Conservation (phyloP, 2,797 vertebrate genomes). For the Hydrocynus forskahlii region DNA sequence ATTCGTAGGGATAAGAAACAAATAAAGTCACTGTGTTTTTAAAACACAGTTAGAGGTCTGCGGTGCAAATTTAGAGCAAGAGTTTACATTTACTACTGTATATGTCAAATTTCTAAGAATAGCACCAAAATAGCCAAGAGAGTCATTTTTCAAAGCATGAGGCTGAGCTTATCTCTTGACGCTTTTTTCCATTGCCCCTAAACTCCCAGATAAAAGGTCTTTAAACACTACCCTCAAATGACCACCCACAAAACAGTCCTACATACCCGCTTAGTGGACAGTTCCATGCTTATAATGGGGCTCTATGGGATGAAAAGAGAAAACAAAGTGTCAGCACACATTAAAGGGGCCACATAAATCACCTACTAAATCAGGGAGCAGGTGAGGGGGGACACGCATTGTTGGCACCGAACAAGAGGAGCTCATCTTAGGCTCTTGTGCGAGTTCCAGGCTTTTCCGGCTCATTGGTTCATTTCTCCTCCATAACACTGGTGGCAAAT, state of each 20-base stretch:
- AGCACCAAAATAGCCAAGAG: not conserved
- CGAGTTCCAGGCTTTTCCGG: slow-evolving; percentile 58
- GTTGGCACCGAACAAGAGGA: slow-evolving; percentile 47
- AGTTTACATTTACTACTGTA: not conserved
- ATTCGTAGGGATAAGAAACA: too few species aligned
- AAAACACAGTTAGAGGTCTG: not conserved
- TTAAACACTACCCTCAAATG: slow-evolving; percentile 14
- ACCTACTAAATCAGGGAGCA: slow-evolving; percentile 28
- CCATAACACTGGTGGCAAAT: slow-evolving; percentile 54
- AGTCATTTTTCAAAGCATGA: not conserved
- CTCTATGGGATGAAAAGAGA: slow-evolving; percentile 60
- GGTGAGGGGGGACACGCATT: slow-evolving; percentile 42
- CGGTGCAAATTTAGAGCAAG: not conserved
- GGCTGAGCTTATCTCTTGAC: not conserved
- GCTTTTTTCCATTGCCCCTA: not conserved
- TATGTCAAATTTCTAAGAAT: not conserved
- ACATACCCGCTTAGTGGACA: slow-evolving; percentile 86
- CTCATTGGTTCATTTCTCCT: slow-evolving; percentile 59
- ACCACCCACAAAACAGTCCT: slow-evolving; percentile 38
- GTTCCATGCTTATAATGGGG: slow-evolving; percentile 83
- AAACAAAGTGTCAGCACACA: slow-evolving; percentile 43
- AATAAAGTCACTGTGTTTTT: too few species aligned
- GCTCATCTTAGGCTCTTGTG: slow-evolving; percentile 41
- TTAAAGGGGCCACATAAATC: slow-evolving; percentile 40
- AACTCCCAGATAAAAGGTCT: slow-evolving; percentile 23